Conservation (phyloP, 2,888 invertebrate genomes). For the Hesperia comma region DNA sequence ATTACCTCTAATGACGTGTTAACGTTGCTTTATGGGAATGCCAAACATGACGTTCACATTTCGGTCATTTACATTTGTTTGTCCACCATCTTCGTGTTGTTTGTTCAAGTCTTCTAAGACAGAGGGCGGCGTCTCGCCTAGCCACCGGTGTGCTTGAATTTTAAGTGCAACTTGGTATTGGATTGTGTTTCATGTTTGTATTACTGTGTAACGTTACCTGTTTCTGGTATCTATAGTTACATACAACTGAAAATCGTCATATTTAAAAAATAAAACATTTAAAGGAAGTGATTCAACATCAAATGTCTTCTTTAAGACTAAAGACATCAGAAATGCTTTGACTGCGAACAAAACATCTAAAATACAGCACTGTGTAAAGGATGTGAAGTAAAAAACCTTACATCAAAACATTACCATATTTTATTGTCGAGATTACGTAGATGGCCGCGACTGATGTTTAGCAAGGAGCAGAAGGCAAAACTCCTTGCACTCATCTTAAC, state of each 20-base stretch:
- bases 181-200: conserved; percentile 56
- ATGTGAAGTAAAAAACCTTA: too few species aligned
- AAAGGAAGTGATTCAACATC: too few species aligned
- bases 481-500: too few species aligned
- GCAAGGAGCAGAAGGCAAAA: too few species aligned
- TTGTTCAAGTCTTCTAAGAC: conserved; percentile 80
- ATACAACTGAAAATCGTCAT: neutral
- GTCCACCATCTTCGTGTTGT: conserved; percentile 79
- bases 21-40: conserved; percentile 84
- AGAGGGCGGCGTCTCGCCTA: conserved; percentile 78
- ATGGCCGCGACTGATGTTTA: too few species aligned
- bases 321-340: too few species aligned
- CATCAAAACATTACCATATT: too few species aligned
- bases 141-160: conserved; percentile 70
- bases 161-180: conserved; percentile 71
- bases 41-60: conserved; percentile 84
- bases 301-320: too few species aligned
- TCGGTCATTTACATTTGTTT: conserved; percentile 84
- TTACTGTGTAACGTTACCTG: conserved; percentile 45
- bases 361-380: too few species aligned
- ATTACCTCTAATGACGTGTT: conserved; percentile 84
- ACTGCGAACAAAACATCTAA: too few species aligned
- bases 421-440: too few species aligned
- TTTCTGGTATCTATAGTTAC: conserved; percentile 35
- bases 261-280: too few species aligned